Base-by-base conservation (phyloP, 2,113 vertebrate species). In the Harpagus bidentatus region DNA sequence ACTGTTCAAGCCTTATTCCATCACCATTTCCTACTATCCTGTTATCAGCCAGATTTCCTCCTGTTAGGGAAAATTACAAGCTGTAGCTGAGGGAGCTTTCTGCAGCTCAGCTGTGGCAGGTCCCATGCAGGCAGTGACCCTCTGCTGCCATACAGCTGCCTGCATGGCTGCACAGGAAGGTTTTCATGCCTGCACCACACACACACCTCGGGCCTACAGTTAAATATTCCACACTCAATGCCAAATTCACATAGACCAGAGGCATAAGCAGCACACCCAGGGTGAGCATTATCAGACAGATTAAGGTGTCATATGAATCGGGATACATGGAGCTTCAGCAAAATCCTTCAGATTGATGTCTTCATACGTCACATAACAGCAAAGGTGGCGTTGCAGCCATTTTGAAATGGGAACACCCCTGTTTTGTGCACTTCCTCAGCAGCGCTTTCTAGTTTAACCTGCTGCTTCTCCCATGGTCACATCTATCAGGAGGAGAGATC, bases 111-210 rank as follows among this genome's bases (percentile, higher is more conserved):
- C 82, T 74, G 85, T 72, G 95, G 97, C 93, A 96, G 94, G 97
- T 97, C 94, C 87, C 88, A 91, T 88, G 95, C 90, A 94, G 87
- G 95, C 95, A 96, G 79, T 86, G 92, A 97, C 90, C 85, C 81
- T 69, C 50, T 34, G 20, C 50, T 62, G 93, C 81, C 90, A 32
- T 72, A 76, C 90, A 97, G 96, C 93, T 97, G 91, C 87, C 95
- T 59, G 50, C 55, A 74, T 36, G 53, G 91, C 86, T 50, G 86
- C 91, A 86, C 59, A 91, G 91, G 95, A 96, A 86, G 56, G 80
- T 83, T 96, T 95, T 90, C 53, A 16, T 79, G 72, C 89, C 94
- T 92, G 59, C 74, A 83, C 96, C 92, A 73, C 93, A 67, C 70
- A 74, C 72, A 63, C 65, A 94, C 86, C 94, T 88, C 16, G 38